These are phyloP conservation scores for Lanistes nyassanus DNA, from an alignment of 1,140 invertebrate genomes.

Conservation along the genomic window DNA sequence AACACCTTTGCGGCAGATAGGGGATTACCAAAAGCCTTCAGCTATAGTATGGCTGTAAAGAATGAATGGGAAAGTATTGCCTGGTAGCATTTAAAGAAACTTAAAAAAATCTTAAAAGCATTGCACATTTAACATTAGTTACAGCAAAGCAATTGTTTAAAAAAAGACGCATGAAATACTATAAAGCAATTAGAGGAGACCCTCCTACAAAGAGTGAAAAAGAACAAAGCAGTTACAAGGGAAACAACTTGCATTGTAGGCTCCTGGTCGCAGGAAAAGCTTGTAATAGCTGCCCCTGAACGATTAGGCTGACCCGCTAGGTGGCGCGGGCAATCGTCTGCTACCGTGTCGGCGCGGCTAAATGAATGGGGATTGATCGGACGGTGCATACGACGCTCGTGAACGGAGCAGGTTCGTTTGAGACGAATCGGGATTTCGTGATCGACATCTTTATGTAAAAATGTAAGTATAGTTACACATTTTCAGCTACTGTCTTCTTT, in stretches of 20 bases:
- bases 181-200: too few relatives aligned
- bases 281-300: neutral
- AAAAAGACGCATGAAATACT: too few relatives aligned
- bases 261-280: neutral
- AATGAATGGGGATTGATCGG: constrained; percentile 9
- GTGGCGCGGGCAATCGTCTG: constrained; percentile 3
- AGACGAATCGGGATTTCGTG: neutral
- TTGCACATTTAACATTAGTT: too few relatives aligned
- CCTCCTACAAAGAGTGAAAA: too few relatives aligned
- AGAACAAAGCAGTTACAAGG: neutral
- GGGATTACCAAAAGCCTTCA: neutral
- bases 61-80: too few relatives aligned
- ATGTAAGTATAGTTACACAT: neutral
- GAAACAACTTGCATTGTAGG: neutral
- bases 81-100: too few relatives aligned
- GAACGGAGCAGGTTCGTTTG: neutral
- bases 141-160: too few relatives aligned
- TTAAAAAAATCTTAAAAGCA: too few relatives aligned
- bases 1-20: neutral
- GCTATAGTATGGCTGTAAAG: neutral
- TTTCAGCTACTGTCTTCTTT: neutral
- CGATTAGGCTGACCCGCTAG: neutral
- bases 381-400: neutral
- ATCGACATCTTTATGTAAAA: neutral
- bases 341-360: constrained; percentile 5